A percentile compares a stretch with the other conserved stretches of the same genome.
Evolutionary conservation across 2,888 invertebrate genomes (phyloP).

Genomic region (Acrocyrtus sp.): DNA sequence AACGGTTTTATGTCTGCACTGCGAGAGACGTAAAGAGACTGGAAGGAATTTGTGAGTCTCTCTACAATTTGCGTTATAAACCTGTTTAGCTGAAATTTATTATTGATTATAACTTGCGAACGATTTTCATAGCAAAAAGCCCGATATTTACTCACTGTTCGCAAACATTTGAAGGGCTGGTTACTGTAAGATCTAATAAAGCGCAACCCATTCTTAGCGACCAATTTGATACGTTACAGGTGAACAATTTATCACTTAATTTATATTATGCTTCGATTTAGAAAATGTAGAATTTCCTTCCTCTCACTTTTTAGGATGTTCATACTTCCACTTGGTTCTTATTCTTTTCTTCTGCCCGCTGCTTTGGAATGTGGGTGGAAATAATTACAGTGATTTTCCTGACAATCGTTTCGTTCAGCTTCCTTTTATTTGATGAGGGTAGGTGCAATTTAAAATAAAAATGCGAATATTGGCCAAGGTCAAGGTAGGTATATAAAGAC

Average conservation of each 20-base stretch:
- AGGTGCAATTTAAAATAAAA: no score
- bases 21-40: conserved; percentile 79
- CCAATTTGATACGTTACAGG: no score
- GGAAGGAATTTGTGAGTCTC: no score
- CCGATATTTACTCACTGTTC: conserved; percentile 96
- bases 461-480: no score
- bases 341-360: conserved; percentile 88
- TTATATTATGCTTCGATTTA: no score
- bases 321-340: conserved; percentile 94
- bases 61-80: no score
- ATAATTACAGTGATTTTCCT: conserved; percentile 88
- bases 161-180: conserved; percentile 87
- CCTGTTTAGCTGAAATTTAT: no score
- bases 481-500: no score
- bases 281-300: no score
- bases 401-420: conserved; percentile 84
- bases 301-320: conserved; percentile 75
- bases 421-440: conserved; percentile 73
- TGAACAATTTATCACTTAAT: no score
- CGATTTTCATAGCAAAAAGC: conserved; percentile 72
- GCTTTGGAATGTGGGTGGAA: conserved; percentile 94
- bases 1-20: conserved; percentile 81
- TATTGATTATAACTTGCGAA: no score
- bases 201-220: conserved; percentile 80
- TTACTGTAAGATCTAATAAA: conserved; percentile 89